Percentiles rank a stretch among this genome's conserved stretches.
These are phyloP conservation scores for Zeuzera pyrina DNA, from an alignment of 2,888 invertebrate species.

Conservation along the genomic window DNA sequence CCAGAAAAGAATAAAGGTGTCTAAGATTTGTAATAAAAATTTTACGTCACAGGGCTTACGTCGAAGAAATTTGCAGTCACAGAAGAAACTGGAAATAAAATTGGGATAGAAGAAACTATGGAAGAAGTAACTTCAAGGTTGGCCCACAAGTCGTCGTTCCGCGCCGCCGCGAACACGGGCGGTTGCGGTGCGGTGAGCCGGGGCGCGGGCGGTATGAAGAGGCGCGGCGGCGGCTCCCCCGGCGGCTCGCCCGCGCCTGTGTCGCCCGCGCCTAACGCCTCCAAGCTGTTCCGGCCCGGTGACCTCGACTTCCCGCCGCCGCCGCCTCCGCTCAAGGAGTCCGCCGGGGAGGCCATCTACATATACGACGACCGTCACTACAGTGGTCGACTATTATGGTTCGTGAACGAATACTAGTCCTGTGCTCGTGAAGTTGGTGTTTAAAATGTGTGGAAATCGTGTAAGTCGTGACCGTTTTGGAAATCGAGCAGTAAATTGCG, in stretches of 20 bases:
- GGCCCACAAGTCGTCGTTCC: conserved; percentile 79
- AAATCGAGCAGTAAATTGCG: too few species aligned
- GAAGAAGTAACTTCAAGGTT: conserved; percentile 81
- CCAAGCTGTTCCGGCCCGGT: conserved; percentile 62
- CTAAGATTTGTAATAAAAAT: too few species aligned
- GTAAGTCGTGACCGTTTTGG: too few species aligned
- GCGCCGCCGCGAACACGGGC: conserved; percentile 55
- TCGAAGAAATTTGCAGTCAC: too few species aligned
- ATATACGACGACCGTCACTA: conserved; percentile 66
- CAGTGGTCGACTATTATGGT: too few species aligned
- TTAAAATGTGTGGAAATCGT: too few species aligned
- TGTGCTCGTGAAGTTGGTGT: too few species aligned
- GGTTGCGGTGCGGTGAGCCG: too few species aligned
- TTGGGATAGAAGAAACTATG: conserved; percentile 84
- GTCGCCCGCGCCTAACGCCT: conserved; percentile 63
- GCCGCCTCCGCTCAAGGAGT: conserved; percentile 71
- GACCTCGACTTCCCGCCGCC: conserved; percentile 59
- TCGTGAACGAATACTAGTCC: not conserved
- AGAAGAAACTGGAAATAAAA: too few species aligned
- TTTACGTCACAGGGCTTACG: too few species aligned
- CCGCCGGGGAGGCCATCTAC: conserved; percentile 78
- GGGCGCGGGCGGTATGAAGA: conserved; percentile 57
- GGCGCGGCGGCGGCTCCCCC: conserved; percentile 57
- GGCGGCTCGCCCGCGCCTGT: conserved; percentile 57
- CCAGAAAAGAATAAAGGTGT: too few species aligned